Conservation (phyloP, 2,797 vertebrate species). For the Varecia variegata region DNA sequence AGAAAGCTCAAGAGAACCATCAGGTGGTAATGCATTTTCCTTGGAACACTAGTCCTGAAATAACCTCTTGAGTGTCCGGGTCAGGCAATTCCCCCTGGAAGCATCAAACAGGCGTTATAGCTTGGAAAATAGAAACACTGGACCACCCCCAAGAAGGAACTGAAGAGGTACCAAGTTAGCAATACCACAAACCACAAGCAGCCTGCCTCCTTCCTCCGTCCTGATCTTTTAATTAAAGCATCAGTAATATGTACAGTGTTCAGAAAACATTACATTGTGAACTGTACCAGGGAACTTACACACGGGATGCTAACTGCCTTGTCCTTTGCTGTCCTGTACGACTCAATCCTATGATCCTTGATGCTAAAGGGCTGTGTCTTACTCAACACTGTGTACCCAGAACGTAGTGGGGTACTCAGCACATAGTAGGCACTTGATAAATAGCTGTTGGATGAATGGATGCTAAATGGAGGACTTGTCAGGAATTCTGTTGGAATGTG, state of each 20-base stretch:
- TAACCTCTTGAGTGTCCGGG: slow-evolving; percentile 42
- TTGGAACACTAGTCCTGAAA: slow-evolving; percentile 62
- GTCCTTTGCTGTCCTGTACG: neutral
- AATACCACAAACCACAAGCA: slow-evolving; percentile 12
- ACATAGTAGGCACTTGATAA: neutral
- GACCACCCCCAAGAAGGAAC: neutral
- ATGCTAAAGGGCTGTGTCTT: neutral
- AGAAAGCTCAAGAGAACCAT: slow-evolving; percentile 41
- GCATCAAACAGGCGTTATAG: neutral
- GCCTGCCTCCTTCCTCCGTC: neutral
- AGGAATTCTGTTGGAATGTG: neutral
- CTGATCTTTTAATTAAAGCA: neutral
- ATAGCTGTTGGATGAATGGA: neutral
- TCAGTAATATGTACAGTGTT: neutral
- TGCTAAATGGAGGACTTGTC: neutral
- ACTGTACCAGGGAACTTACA: neutral
- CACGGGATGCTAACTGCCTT: neutral
- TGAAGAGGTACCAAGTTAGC: neutral
- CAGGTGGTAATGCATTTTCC: slow-evolving; percentile 55
- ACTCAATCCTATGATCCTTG: neutral
- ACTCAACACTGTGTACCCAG: neutral
- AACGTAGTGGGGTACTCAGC: neutral
- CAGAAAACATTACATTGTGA: neutral
- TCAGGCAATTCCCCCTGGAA: slow-evolving; percentile 54
- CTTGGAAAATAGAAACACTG: slow-evolving; percentile 54